Base-by-base conservation (phyloP, 2,113 vertebrate species). In the Willisornis vidua region DNA sequence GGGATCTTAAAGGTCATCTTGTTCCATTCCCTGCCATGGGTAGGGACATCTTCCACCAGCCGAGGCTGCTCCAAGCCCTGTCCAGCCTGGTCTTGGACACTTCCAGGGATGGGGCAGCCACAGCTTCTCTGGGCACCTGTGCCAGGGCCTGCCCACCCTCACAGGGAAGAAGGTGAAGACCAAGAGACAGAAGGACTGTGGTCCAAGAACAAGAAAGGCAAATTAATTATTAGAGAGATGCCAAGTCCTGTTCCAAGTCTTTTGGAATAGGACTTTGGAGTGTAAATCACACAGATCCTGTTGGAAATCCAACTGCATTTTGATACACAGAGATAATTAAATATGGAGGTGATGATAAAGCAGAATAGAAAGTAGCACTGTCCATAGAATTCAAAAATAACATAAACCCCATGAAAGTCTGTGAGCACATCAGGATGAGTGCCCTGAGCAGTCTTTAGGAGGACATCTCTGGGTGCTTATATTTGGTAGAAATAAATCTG, bases 401-500 rank as follows among this genome's bases (percentile, higher is more conserved):
- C 41, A 33, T 3, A 22, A 72, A 88, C 43, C 67, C 71, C 31
- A 14, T 6, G 26, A 35, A 71, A 17, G 13, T 24, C 22, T 23
- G 33, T 26, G 71, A 86, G 35, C 24, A 57, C 19, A 10, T 2
- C 45, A 62, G 45, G 61, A 74, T 8, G 22, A 79, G 28, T 9
- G 3, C 14, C 23, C 24, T 29, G 41, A 93, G 51, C 51, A 18
- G 39, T 29, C 25, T 63, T 35, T 79, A 54, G 71, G 80, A 93
- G 75, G 55, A 86, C 85, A 95, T 57, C 74, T 70, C 89, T 75
- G 31, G 45, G 70, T 89, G 65, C 81, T 25, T 81, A 57, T 62
- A 61, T 91, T 96, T 89, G 62, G 65, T 26, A 85, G 88, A 89
- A 90, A 62, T 97, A 96, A 90, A 97, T 92, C 57, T 92, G 91